Evolutionary conservation across 2,888 invertebrate genomes (phyloP).

Genomic region (Synanthedon andrenaeformis): DNA sequence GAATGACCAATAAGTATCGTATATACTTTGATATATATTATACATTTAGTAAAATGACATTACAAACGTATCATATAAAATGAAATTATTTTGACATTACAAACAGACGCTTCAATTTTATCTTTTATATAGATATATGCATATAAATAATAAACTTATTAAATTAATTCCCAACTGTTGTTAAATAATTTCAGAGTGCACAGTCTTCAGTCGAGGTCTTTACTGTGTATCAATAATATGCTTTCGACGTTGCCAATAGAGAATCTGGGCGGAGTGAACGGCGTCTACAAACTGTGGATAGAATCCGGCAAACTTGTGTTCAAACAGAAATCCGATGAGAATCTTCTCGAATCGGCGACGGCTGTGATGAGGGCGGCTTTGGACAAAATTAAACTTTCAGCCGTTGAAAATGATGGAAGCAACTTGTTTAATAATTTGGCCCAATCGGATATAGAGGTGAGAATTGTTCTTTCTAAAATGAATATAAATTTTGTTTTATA

Average conservation of each 20-base stretch:
- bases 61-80: no score
- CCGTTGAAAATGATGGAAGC: conserved; percentile 29
- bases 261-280: conserved; percentile 74
- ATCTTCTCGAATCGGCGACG: conserved; percentile 77
- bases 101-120: no score
- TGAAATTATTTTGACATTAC: no score
- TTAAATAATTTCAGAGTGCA: conserved; percentile 45
- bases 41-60: no score
- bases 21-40: no score
- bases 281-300: conserved; percentile 75
- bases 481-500: no score
- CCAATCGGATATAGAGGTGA: conserved; percentile 68
- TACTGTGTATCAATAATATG: conserved; percentile 79
- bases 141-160: no score
- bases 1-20: no score
- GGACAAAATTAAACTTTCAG: conserved; percentile 71
- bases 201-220: conserved; percentile 72
- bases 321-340: conserved; percentile 60
- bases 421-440: conserved; percentile 68
- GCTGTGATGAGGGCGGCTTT: conserved; percentile 81
- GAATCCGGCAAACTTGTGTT: conserved; percentile 75
- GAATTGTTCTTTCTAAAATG: background rate
- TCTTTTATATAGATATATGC: no score
- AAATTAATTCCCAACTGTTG: no score
- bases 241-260: conserved; percentile 72